Conservation (phyloP, 2,113 vertebrate genomes). For the Marmota monax region DNA sequence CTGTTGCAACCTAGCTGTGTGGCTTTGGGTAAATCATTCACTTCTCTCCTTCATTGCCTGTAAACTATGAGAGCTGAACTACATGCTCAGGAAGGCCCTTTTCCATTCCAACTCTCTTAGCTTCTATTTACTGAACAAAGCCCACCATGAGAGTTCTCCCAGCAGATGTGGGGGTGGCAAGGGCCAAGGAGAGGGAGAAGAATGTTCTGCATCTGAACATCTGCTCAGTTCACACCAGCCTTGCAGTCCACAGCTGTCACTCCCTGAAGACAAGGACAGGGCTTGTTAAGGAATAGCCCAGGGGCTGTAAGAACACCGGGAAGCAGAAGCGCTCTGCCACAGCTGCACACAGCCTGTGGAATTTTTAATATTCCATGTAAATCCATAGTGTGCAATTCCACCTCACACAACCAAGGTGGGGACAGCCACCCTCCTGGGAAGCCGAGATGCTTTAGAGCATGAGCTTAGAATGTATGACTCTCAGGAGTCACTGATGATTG, state of each 20-base stretch:
- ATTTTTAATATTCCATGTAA: background rate
- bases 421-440: background rate
- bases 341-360: background rate
- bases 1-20: background rate
- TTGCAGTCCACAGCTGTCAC: background rate
- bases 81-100: background rate
- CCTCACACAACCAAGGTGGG: background rate
- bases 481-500: background rate
- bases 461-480: background rate
- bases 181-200: too few relatives aligned
- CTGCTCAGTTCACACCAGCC: background rate
- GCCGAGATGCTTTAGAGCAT: background rate
- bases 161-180: background rate
- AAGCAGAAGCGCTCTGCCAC: background rate
- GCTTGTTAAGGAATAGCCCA: conserved; percentile 21
- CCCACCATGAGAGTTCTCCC: background rate
- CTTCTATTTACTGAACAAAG: background rate
- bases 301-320: background rate
- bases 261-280: background rate
- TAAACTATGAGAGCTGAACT: background rate
- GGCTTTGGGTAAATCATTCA: background rate
- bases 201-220: background rate
- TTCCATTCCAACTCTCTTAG: background rate
- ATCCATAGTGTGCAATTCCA: background rate
- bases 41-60: background rate